phyloP scores from a whole-genome alignment of 2,113 vertebrate species.

The Ctenodactylus gundi region DNA sequence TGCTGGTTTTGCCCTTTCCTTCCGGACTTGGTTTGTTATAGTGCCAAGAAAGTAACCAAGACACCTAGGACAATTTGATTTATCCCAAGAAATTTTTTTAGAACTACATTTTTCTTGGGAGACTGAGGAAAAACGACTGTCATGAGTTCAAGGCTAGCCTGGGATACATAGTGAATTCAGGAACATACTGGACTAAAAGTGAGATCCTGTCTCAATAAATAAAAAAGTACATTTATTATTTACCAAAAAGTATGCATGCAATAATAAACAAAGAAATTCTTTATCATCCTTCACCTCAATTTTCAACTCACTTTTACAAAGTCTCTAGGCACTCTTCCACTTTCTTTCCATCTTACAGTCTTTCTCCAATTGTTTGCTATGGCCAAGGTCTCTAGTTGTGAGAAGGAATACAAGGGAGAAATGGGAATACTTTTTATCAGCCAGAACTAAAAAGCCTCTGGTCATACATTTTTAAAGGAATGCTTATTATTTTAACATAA shows the following conservation, averaged over 20 bases:
- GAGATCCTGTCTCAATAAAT: too few species aligned
- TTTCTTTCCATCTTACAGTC: neutral
- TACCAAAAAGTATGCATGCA: neutral
- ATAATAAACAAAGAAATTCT: neutral
- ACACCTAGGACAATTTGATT: neutral
- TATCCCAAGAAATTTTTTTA: neutral
- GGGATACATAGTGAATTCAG: too few species aligned
- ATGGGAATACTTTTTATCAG: neutral
- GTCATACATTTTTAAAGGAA: neutral
- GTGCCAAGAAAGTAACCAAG: too few species aligned
- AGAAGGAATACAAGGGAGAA: neutral
- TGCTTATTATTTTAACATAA: neutral
- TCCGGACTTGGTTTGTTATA: too few species aligned
- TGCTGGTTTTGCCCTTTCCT: too few species aligned
- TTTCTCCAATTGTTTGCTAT: neutral
- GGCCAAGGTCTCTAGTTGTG: neutral
- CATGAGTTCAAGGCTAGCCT: too few species aligned
- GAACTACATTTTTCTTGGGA: too few species aligned
- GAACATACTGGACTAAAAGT: too few species aligned
- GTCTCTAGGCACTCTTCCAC: neutral
- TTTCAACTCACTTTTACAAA: neutral
- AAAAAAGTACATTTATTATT: neutral
- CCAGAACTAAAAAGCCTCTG: neutral
- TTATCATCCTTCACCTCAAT: neutral
- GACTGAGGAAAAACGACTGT: too few species aligned